Base-by-base conservation (phyloP, 2,797 vertebrate species). In the Sciaenops ocellatus region DNA sequence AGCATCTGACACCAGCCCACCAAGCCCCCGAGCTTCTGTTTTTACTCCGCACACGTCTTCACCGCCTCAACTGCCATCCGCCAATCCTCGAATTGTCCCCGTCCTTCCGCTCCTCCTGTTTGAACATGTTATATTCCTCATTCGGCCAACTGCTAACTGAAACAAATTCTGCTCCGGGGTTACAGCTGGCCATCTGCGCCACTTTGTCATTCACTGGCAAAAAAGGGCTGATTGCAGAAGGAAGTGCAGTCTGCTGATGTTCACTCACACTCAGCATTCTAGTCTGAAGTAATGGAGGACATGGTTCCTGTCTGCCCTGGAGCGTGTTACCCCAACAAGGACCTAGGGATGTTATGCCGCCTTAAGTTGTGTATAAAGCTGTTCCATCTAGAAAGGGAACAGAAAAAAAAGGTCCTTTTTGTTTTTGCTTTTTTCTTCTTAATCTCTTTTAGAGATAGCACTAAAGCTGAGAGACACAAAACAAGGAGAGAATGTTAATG, bases 121-220 rank as follows among this genome's bases (percentile, higher is more conserved):
- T 50, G 38, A 83, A 89, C 63, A 67, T 24, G 79, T 77, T 82
- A 52, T 59, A 24, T 42, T 66, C 70, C 73, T 85, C 65, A 62
- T 78, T 68, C 11, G 13, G 76, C 75, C 78, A 67, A 69, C 24
- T 82, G 67, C 69, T 82, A 65, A 83, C 72, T 69, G 81, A 78
- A 84, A 73, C 46, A 28, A 50, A 81, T 75, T 62, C 20, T 60
- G 87, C 83, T 83, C 18, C 47, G 1, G 73, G 89, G 79, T 61
- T 76, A 55, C 66, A 70, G 79, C 70, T 47, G 72, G 75, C 86
- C 80, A 78, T 88, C 88, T 82, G 77, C 67, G 47, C 52, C 22
- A 3, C 75, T 79, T 67, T 48, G 38, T 62, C 80, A 18, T 62
- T 54, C 46, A 34, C 26, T 70, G 1, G 2, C 55, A 56, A 24